Evolutionary conservation across 2,113 vertebrate genomes (phyloP), one percentile per base, ranked within the genome.

Genomic region (Cheilinus undulatus): DNA sequence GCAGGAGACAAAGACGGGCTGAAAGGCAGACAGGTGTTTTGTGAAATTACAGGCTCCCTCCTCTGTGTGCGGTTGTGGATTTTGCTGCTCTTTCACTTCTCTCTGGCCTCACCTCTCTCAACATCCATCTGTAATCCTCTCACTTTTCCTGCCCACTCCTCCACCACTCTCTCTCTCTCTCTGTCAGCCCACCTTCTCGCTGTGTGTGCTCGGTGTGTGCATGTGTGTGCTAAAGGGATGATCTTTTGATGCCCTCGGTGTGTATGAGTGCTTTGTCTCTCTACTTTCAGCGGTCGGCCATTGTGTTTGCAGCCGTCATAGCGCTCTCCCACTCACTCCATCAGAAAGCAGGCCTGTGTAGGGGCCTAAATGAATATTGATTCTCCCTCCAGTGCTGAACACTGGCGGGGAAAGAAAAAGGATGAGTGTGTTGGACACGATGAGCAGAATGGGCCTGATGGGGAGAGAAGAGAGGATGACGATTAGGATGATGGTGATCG

Each of bases 351-450:
- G 84, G 82, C 88, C 83, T 78, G 87, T 86, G 89, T 87, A 62
- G 77, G 69, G 82, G 77, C 85, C 86, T 89, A 91, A 91, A 92
- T 90, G 87, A 92, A 89, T 91, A 92, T 92, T 89, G 91, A 92
- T 91, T 91, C 89, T 86, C 84, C 87, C 88, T 92, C 89, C 83
- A 83, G 88, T 85, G 86, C 79, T 87, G 79, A 89, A 88, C 80
- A 83, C 78, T 86, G 85, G 73, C 60, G 62, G 49, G 58, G 12
- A 12, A 12, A 60, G 69, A 69, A 69, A 65, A 74, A 43, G 69
- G 71, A 73, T 57, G 77, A 81, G 84, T 20, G 65, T 56, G 83
- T 85, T 82, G 70, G 34, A 78, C 45, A 77, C 78, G 73, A 76
- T 84, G 82, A 86, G 76, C 54, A 86, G 87, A 89, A 88, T 74